These are phyloP conservation scores for Chaetophractus vellerosus DNA, from an alignment of 2,797 vertebrate genomes.

Conservation along the genomic window DNA sequence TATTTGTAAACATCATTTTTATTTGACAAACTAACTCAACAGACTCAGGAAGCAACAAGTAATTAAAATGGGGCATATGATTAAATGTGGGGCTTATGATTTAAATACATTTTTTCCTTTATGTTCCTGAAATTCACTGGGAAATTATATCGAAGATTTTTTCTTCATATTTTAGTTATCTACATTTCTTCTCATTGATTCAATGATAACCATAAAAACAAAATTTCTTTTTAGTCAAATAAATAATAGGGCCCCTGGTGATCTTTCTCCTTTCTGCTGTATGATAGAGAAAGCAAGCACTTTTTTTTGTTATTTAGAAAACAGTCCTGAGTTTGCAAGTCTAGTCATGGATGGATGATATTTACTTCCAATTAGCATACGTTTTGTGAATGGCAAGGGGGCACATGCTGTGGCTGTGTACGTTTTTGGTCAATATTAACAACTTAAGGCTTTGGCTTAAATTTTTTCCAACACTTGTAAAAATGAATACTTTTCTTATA, in stretches of 20 bases:
- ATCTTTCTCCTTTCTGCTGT: background rate
- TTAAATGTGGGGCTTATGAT: constrained; percentile 20
- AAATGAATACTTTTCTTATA: constrained; percentile 48
- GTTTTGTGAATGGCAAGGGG: constrained; percentile 85
- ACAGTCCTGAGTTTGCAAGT: background rate
- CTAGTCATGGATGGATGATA: constrained; percentile 65
- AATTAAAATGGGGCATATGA: constrained; percentile 59
- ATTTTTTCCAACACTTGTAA: background rate
- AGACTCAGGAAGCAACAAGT: constrained; percentile 58
- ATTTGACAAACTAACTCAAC: constrained; percentile 59
- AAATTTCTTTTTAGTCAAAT: fast-evolving
- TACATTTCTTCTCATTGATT: constrained; percentile 31
- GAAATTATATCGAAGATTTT: constrained; percentile 46
- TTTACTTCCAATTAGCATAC: constrained; percentile 85
- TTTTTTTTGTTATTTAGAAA: constrained; percentile 28
- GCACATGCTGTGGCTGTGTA: background rate
- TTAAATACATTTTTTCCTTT: constrained; percentile 44
- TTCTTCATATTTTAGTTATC: background rate
- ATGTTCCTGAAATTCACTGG: constrained; percentile 27
- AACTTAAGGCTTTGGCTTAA: constrained; percentile 51
- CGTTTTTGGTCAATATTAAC: constrained; percentile 48
- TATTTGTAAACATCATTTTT: background rate
- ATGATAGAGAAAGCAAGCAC: fast-evolving
- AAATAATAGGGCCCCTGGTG: background rate
- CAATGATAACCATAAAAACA: background rate